These are phyloP conservation scores for Drosophila lacicola DNA, from an alignment of 2,888 invertebrate genomes.

Conservation along the genomic window DNA sequence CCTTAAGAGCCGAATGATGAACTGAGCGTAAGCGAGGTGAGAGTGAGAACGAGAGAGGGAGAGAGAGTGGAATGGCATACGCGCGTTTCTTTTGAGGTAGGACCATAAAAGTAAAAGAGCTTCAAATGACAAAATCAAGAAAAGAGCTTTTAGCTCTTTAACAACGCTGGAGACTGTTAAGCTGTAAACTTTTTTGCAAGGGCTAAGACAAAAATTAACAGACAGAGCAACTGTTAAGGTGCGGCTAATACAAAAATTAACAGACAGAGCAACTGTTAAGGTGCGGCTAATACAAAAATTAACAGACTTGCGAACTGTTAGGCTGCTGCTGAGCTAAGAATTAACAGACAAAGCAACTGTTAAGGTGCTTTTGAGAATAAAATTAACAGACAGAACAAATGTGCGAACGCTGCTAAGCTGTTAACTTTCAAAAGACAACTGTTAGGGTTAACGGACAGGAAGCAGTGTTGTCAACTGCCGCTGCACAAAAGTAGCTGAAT, in stretches of 20 bases:
- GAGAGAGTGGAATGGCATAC: slow-evolving; percentile 28
- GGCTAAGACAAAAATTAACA: background rate
- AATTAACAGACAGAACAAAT: background rate
- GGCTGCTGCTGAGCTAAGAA: background rate
- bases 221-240: background rate
- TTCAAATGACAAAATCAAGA: slow-evolving; percentile 10
- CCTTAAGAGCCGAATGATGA: slow-evolving; percentile 25
- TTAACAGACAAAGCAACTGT: background rate
- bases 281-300: background rate
- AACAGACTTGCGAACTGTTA: background rate
- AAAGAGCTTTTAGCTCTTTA: slow-evolving; percentile 20
- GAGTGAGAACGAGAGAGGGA: slow-evolving; percentile 6
- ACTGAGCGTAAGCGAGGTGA: background rate
- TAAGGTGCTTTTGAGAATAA: background rate
- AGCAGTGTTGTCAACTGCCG: no score
- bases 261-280: background rate
- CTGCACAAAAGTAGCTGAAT: no score
- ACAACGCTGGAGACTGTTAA: slow-evolving; percentile 18
- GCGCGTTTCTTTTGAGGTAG: slow-evolving; percentile 65
- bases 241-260: background rate
- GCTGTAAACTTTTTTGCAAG: background rate
- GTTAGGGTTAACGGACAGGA: background rate
- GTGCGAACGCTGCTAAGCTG: background rate
- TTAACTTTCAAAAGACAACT: background rate
- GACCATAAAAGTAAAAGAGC: slow-evolving; percentile 41